A percentile compares a stretch with the other conserved stretches of the same genome.
Evolutionary conservation across 92 coral and sea anemone genomes (phyloP).

Genomic region (Bergia sp.): DNA sequence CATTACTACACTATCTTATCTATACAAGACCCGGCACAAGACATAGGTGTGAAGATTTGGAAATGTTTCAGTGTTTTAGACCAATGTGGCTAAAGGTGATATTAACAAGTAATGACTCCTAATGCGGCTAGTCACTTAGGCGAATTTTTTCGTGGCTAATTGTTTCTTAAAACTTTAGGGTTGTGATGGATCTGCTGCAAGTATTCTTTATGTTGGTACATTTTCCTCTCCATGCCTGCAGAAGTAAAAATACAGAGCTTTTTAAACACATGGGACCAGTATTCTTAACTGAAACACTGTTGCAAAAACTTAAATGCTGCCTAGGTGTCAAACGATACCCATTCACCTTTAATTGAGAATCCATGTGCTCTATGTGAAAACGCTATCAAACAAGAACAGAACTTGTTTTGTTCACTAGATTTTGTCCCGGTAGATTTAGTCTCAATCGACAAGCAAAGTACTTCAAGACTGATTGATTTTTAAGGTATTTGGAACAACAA

Average conservation of each 20-base stretch:
- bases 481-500: background rate
- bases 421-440: background rate
- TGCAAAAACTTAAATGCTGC: conserved; percentile 10
- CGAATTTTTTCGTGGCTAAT: conserved; percentile 33
- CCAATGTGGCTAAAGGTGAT: conserved; percentile 52
- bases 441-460: background rate
- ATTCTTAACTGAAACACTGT: conserved; percentile 13
- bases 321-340: conserved; percentile 38
- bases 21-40: background rate
- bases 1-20: conserved; percentile 15
- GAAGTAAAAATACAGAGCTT: conserved; percentile 8
- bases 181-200: background rate
- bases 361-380: conserved; percentile 36
- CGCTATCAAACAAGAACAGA: conserved; percentile 1
- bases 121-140: conserved; percentile 39
- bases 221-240: conserved; percentile 9
- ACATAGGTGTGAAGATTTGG: background rate
- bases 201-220: background rate
- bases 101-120: conserved; percentile 46
- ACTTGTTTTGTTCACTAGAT: background rate
- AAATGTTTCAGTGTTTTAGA: conserved; percentile 3
- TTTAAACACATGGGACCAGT: conserved; percentile 5
- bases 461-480: background rate
- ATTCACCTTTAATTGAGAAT: conserved; percentile 43
- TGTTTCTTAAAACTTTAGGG: background rate